These are phyloP conservation scores for Amiota minor DNA, from an alignment of 2,888 invertebrate species.

Conservation along the genomic window DNA sequence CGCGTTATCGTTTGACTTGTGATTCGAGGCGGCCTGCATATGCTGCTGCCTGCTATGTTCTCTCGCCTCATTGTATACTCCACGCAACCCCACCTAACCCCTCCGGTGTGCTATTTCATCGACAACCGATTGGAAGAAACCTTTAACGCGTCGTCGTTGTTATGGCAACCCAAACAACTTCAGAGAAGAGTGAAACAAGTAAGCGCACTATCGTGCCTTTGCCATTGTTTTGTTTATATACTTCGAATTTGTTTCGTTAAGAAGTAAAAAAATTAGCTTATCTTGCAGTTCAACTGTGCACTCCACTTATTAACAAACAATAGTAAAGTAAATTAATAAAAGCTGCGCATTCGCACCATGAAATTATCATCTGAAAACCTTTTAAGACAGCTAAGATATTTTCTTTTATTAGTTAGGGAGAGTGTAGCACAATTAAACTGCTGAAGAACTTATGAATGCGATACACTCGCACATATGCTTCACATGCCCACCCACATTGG, in stretches of 20 bases:
- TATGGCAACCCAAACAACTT: constrained; percentile 9
- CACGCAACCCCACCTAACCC: background rate
- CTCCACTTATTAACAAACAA: too few species aligned
- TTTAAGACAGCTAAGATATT: too few species aligned
- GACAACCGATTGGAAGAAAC: too few species aligned
- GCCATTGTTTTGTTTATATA: background rate
- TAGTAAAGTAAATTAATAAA: too few species aligned
- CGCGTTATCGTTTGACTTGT: background rate
- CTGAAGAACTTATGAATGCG: too few species aligned
- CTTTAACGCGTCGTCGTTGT: background rate
- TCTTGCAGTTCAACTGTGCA: too few species aligned
- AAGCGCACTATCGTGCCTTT: background rate
- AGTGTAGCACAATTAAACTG: too few species aligned
- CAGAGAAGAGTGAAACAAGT: background rate
- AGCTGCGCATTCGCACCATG: too few species aligned
- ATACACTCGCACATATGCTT: too few species aligned
- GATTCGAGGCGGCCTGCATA: background rate
- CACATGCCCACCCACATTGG: too few species aligned
- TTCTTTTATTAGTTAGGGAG: too few species aligned
- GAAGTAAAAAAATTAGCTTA: background rate
- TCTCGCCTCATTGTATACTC: background rate
- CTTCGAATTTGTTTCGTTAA: background rate
- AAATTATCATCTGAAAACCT: too few species aligned
- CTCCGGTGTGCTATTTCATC: background rate
- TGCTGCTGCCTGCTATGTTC: background rate